A percentile compares a stretch with the other conserved stretches of the same genome.
Conservation (phyloP, 64 coral and sea anemone genomes). For the Pachyseris speciosa region DNA sequence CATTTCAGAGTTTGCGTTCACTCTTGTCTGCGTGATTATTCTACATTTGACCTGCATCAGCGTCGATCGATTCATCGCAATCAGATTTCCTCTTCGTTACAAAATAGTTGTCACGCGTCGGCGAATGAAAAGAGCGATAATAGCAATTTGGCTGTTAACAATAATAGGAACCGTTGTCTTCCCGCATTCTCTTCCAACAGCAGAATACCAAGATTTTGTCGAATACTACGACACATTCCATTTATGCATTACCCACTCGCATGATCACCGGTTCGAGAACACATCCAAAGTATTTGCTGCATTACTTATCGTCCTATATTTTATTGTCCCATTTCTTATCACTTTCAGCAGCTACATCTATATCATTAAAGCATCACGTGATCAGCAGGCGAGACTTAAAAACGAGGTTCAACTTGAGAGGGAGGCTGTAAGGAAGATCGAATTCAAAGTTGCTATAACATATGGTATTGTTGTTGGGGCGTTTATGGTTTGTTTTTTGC, state of each 20-base stretch:
- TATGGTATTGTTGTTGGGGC: slow-evolving; percentile 36
- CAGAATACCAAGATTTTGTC: slow-evolving; percentile 34
- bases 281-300: slow-evolving; percentile 36
- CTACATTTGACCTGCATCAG: slow-evolving; percentile 54
- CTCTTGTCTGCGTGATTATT: slow-evolving; percentile 42
- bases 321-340: slow-evolving; percentile 25
- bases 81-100: slow-evolving; percentile 55
- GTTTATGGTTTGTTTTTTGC: slow-evolving; percentile 59
- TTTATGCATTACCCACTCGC: not conserved
- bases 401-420: slow-evolving; percentile 24
- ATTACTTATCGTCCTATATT: slow-evolving; percentile 4
- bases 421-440: not conserved
- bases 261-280: not conserved
- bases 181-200: slow-evolving; percentile 20
- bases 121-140: not conserved
- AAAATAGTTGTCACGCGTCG: slow-evolving; percentile 27
- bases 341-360: slow-evolving; percentile 43
- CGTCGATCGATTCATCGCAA: slow-evolving; percentile 42
- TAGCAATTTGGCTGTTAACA: slow-evolving; percentile 1
- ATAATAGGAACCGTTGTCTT: slow-evolving; percentile 38
- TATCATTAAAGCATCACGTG: slow-evolving; percentile 53
- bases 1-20: slow-evolving; percentile 51
- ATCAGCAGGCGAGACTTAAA: slow-evolving; percentile 31
- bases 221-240: slow-evolving; percentile 66
- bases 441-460: slow-evolving; percentile 49